These are phyloP conservation scores for Nomia melanderi DNA, from an alignment of 1,140 invertebrate species.

Conservation along the genomic window DNA sequence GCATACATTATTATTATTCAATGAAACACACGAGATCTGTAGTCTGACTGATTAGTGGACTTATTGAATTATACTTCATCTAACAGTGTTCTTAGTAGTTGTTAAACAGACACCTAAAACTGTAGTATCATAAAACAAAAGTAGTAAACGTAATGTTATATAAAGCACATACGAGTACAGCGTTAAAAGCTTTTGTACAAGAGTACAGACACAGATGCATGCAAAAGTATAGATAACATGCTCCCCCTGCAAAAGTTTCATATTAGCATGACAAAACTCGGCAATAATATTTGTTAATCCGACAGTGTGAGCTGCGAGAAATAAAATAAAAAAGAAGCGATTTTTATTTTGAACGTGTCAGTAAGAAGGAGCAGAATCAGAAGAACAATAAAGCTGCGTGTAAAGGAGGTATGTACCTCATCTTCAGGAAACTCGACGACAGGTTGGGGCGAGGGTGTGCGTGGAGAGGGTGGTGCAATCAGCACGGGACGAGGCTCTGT, in stretches of 20 bases:
- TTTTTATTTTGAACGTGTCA: constrained; percentile 1
- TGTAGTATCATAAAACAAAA: background rate
- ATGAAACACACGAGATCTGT: background rate
- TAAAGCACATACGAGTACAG: constrained; percentile 1
- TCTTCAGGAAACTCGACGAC: constrained; percentile 90
- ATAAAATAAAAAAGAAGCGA: constrained; percentile 5
- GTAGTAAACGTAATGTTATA: background rate
- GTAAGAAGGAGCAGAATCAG: constrained; percentile 18
- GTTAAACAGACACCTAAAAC: constrained; percentile 4
- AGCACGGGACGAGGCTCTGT: constrained; percentile 80
- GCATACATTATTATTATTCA: constrained; percentile 9
- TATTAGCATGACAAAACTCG: constrained; percentile 3
- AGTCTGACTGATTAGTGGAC: constrained; percentile 11
- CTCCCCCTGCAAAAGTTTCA: background rate
- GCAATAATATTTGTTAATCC: constrained; percentile 6
- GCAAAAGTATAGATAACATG: constrained; percentile 9
- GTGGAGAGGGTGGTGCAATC: constrained; percentile 83
- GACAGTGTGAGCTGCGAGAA: constrained; percentile 14
- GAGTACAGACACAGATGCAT: constrained; percentile 8
- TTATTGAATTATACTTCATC: background rate
- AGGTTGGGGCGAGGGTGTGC: constrained; percentile 88
- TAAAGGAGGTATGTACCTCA: constrained; percentile 83
- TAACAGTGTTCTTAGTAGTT: background rate
- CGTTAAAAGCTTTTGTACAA: constrained; percentile 14
- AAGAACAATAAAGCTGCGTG: constrained; percentile 65